Evolutionary conservation across 2,888 invertebrate species (phyloP).

Genomic region (Mimumesa dahlbomi): DNA sequence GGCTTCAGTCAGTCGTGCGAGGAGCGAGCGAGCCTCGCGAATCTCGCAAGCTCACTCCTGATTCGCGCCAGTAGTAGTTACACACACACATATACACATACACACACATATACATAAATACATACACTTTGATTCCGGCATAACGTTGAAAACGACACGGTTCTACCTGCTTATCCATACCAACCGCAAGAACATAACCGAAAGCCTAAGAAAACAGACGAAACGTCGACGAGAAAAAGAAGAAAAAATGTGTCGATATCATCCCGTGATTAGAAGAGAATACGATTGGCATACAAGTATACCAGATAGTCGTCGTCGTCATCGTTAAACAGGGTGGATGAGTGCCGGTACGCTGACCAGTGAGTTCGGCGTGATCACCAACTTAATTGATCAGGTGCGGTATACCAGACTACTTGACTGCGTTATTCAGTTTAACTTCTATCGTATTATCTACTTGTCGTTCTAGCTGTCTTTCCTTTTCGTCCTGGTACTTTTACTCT

Average conservation of each 20-base stretch:
- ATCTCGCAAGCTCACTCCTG: constrained; percentile 49
- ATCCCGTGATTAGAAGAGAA: constrained; percentile 13
- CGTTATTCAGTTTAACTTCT: no score
- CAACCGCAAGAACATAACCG: no score
- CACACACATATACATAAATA: no score
- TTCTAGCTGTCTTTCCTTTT: neutral
- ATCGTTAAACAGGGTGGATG: constrained; percentile 63
- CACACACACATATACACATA: no score
- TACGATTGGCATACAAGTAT: constrained; percentile 27
- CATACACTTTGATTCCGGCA: no score
- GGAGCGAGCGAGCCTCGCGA: constrained; percentile 60
- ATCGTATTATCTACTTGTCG: no score
- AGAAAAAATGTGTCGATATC: constrained; percentile 28
- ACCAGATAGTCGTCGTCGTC: constrained; percentile 55
- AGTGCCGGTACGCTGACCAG: constrained; percentile 47
- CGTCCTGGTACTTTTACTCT: neutral
- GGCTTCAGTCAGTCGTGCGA: constrained; percentile 68
- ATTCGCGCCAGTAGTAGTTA: neutral
- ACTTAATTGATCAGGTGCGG: constrained; percentile 71
- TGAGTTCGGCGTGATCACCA: constrained; percentile 54
- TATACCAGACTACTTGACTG: constrained; percentile 48
- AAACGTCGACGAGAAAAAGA: constrained; percentile 7
- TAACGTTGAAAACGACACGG: no score
- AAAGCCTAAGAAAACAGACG: neutral
- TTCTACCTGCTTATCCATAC: constrained; percentile 39